These are phyloP conservation scores for Drosophila carrolli DNA, from an alignment of 1,140 invertebrate species.

Conservation along the genomic window DNA sequence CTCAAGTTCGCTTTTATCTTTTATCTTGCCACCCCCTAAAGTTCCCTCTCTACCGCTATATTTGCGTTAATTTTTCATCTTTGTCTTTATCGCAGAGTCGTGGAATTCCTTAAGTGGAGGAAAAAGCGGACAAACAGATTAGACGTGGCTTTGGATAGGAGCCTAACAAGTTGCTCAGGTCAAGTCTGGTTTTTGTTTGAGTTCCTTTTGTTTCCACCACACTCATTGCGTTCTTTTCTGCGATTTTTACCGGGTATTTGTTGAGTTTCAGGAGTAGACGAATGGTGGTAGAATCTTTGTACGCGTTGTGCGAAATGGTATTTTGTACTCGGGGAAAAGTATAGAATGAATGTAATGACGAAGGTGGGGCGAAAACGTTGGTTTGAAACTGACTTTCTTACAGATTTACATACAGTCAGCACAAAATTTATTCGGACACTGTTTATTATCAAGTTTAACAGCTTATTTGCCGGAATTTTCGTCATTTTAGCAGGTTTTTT, in stretches of 20 bases:
- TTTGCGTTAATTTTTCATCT: slow-evolving; percentile 48
- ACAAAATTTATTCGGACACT: too few relatives aligned
- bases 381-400: too few relatives aligned
- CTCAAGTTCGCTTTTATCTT: slow-evolving; percentile 23
- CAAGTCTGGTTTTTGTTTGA: slow-evolving; percentile 43
- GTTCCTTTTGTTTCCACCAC: slow-evolving; percentile 25
- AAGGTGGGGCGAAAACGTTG: too few relatives aligned
- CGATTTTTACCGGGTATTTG: slow-evolving; percentile 6
- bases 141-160: slow-evolving; percentile 16
- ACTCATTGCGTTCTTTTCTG: slow-evolving; percentile 23
- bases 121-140: slow-evolving; percentile 27
- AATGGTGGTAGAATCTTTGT: background rate
- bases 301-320: background rate
- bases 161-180: slow-evolving; percentile 37
- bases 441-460: too few relatives aligned
- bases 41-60: background rate
- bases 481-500: too few relatives aligned
- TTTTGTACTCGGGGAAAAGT: background rate
- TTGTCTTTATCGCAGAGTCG: slow-evolving; percentile 20
- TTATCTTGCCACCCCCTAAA: background rate
- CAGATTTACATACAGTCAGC: too few relatives aligned
- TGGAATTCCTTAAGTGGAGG: slow-evolving; percentile 33
- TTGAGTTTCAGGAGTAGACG: background rate
- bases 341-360: background rate
- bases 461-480: too few relatives aligned